Base-by-base conservation (phyloP, 2,888 invertebrate genomes). In the Melikaiella ostensackeni region DNA sequence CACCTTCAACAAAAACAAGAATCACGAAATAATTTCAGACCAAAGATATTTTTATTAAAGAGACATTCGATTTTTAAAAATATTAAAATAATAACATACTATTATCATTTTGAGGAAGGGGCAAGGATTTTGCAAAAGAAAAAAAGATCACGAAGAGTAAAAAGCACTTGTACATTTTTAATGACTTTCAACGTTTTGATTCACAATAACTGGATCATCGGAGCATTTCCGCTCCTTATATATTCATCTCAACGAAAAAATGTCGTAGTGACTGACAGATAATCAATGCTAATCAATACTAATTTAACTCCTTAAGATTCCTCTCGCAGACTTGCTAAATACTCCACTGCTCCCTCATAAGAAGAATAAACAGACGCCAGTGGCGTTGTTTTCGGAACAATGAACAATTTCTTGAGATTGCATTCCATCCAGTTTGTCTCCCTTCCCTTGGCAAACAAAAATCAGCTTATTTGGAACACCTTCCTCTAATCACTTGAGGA, bases 1-100 rank as follows among this genome's bases (percentile, higher is more conserved):
- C 77, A 19, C 70, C 85, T 85, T 35, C n/a, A n/a, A n/a, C n/a
- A n/a, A n/a, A 3, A n/a, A 46, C 6, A 46, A 7, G 13, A 38
- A 35, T 35, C 7, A 35, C 11, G 35, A 13, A 38, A 38, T 38
- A 38, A 38, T 38, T 38, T 38, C 13, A 38, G 2, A 11, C 11
- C 9, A 11, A 11, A 1, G 38, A 38, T 11, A 38, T 11, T 38
- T 38, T 38, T 0, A 38, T 38, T 2, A 38, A 38, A 35, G 8
- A 8, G 35, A 1, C 35, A 1, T 9, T 35, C 35, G 35, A 35
- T 35, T 35, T 35, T 35, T n/a, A n/a, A n/a, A n/a, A n/a, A n/a
- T n/a, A 38, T 38, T 38, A 38, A 2, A 38, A 38, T 38, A 38
- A 46, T 19, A 46, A 46, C 46, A 19, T 46, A 46, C 46, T 46